phyloP scores from a whole-genome alignment of 2,888 invertebrate species.

The Masnerella sp. region DNA sequence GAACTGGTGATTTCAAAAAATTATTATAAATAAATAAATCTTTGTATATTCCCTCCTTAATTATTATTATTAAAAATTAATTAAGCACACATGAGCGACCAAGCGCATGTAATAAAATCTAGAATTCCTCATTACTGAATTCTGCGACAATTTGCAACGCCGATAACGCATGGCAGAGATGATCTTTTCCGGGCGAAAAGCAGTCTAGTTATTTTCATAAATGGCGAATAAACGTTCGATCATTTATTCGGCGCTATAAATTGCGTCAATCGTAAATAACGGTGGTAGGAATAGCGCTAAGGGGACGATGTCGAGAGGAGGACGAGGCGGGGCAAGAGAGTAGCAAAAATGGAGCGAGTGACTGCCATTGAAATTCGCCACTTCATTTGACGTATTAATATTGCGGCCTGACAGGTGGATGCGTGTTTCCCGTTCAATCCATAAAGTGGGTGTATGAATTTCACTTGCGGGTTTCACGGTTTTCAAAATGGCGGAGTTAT shows the following conservation, averaged over 20 bases:
- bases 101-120: no score
- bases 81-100: no score
- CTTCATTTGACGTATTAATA: slow-evolving; percentile 60
- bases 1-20: no score
- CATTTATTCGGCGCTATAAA: slow-evolving; percentile 45
- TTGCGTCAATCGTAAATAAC: slow-evolving; percentile 35
- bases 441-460: slow-evolving; percentile 57
- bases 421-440: slow-evolving; percentile 50
- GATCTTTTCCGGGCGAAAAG: slow-evolving; percentile 13
- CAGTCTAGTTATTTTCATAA: slow-evolving; percentile 47
- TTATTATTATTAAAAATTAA: no score
- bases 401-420: slow-evolving; percentile 54
- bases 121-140: no score
- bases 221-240: slow-evolving; percentile 44
- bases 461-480: slow-evolving; percentile 58
- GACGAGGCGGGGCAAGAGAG: not conserved
- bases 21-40: no score
- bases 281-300: slow-evolving; percentile 10
- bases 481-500: slow-evolving; percentile 60
- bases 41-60: no score
- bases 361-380: slow-evolving; percentile 53
- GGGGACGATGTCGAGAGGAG: not conserved
- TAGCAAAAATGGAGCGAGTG: slow-evolving; percentile 27
- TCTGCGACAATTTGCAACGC: no score
- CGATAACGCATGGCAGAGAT: no score